Base-by-base conservation (phyloP, 1,140 invertebrate genomes). In the Apis mellifera region DNA sequence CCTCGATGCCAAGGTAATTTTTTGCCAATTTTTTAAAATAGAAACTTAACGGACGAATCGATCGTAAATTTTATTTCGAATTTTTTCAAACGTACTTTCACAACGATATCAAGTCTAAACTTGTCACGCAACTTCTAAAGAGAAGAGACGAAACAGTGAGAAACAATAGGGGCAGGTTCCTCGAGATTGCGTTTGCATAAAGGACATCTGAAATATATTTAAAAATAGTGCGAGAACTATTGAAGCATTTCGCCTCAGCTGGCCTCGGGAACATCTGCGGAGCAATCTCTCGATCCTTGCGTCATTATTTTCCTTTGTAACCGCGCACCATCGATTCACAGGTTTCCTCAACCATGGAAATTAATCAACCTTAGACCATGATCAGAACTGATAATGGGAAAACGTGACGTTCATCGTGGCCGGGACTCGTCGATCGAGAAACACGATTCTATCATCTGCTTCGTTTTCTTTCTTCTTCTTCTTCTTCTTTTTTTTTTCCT, bases 221-320 rank as follows among this genome's bases (percentile, higher is more conserved):
- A 92, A 93, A 93, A 94, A 93, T 93, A 92, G 82, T 85, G 77
- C 81, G 73, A 86, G 84, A 42, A 83, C 90, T 90, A 93, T 91
- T 90, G 90, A 93, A 93, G 91, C 92, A 93, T 92, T 86, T 89
- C 92, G 86, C 75, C 81, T 92, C 93, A 93, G 66, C 66, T 69
- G 66, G 66, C 92, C 93, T 94, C 91, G 13, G 23, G 86, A 93
- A 93, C 93, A 94, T 93, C 93, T 94, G 93, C 92, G 84, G 60
- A 71, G 86, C 90, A 90, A 92, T 93, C 88, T 93, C 88, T 90
- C 88, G 85, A 89, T 89, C 88, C 71, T 87, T 80, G 84, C 86
- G 84, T 86, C 78, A 89, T 91, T 91, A 89, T 91, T n/a, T n/a
- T 88, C 74, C 32, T 87, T 86, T 78, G 84, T 87, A 89, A 92